phyloP scores from a whole-genome alignment of 2,797 vertebrate genomes.

The Pseudomugil tenellus region DNA sequence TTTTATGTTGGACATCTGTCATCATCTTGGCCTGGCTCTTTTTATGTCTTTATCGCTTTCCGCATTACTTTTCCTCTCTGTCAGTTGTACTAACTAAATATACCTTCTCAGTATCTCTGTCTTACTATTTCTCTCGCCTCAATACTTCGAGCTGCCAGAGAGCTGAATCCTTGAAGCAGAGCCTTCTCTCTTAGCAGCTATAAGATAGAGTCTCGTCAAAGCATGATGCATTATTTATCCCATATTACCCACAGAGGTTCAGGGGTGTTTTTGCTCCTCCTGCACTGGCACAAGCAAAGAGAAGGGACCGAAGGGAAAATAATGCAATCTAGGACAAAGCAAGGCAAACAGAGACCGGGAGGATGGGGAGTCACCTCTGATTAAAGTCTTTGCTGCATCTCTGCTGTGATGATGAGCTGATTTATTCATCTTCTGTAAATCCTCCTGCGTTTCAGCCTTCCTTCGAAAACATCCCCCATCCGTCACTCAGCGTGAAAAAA shows the following conservation, averaged over 20 bases:
- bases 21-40: conserved; percentile 24
- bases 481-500: not conserved
- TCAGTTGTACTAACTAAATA: conserved; percentile 28
- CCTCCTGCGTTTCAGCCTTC: conserved; percentile 5
- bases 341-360: conserved; percentile 33
- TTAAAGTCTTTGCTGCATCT: conserved; percentile 14
- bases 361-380: conserved; percentile 21
- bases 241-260: conserved; percentile 36
- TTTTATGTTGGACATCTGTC: conserved; percentile 46
- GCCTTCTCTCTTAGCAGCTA: conserved; percentile 3
- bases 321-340: conserved; percentile 36
- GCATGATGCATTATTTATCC: conserved; percentile 47
- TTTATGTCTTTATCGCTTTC: conserved; percentile 19
- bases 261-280: conserved; percentile 5
- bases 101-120: conserved; percentile 14
- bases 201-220: conserved; percentile 18
- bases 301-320: conserved; percentile 27
- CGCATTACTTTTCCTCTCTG: conserved; percentile 22
- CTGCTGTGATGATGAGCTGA: conserved; percentile 17
- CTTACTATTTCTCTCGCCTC: conserved; percentile 7
- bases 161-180: conserved; percentile 19
- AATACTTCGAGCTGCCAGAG: conserved; percentile 21
- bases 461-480: not conserved
- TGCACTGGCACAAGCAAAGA: conserved; percentile 20
- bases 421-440: conserved; percentile 15